Evolutionary conservation across 2,797 vertebrate genomes (phyloP).

Genomic region (Lagorchestes hirsutus): DNA sequence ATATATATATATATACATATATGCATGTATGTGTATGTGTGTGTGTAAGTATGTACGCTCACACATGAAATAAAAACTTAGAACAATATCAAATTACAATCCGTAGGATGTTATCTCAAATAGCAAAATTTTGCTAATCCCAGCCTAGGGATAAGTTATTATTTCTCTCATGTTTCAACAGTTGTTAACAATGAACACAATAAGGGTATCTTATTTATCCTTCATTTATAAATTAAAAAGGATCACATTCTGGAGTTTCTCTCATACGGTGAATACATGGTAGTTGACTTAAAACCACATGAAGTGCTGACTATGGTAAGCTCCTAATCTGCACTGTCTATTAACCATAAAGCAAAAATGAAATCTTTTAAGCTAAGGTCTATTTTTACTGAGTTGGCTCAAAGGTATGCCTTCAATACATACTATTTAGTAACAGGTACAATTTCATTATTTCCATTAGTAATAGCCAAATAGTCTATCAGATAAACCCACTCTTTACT

Average conservation of each 20-base stretch:
- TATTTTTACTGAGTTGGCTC: no score
- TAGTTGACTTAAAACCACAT: not conserved
- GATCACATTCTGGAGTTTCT: not conserved
- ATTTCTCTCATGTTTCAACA: not conserved
- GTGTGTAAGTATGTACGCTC: no score
- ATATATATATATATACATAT: no score
- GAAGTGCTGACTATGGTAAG: not conserved
- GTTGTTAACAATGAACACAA: not conserved
- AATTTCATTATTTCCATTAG: not conserved
- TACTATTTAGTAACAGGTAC: not conserved
- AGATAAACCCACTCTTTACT: not conserved
- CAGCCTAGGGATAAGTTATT: no score
- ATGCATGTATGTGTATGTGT: no score
- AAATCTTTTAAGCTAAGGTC: no score
- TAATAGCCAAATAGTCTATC: not conserved
- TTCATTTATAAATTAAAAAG: not conserved
- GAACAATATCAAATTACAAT: not conserved
- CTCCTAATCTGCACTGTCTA: no score
- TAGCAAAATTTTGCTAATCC: no score
- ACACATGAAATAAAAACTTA: not conserved
- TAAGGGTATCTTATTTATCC: not conserved
- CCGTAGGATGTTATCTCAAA: not conserved
- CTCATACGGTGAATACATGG: not conserved
- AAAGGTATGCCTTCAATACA: not conserved
- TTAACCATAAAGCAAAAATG: no score